Evolutionary conservation across 92 coral and sea anemone species (phyloP), one percentile per base, ranked within the genome.

Genomic region (Zoanthus solanderi): DNA sequence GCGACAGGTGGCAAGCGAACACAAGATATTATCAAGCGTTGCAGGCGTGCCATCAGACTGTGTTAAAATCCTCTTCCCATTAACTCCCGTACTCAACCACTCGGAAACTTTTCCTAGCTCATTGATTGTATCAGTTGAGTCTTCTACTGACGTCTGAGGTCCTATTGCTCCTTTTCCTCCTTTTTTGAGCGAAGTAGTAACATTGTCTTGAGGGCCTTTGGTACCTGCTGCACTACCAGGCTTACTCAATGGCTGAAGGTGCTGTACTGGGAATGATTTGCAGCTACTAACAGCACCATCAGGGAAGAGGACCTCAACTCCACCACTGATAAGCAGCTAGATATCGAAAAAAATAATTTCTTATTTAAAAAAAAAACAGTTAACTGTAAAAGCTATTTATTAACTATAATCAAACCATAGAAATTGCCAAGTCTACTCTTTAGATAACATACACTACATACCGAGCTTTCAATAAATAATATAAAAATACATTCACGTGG

Each of bases 231-330:
- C 92, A 85, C 92, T 91, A 47, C 83, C 79, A 71, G 92, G 94
- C 75, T 92, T 91, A 88, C 93, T 92, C 52, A 84, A 13, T 12
- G 88, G 67, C 74, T 78, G 90, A 5, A 93, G 75, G 17, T 89
- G 84, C 75, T 94, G 90, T 30, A 73, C 67, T 2, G 97, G 98
- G 87, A 85, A 92, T 30, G 91, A 86, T 16, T 90, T 97, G 65
- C 98, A 97, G 63, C 73, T 94, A 83, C 97, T 92, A 61, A 90
- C 79, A n/a, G 96, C 95, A 9, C 99, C 99, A 69, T 94, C 97
- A 16, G 99, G 94, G 89, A 92, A 91, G 37, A 97, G 96, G 53
- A 97, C 96, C 86, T 97, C 91, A 44, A 97, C 87, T 80, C 97
- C 90, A 56, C 94, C 95, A 77, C 92, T 92, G 17, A 73, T 78